phyloP scores from a whole-genome alignment of 1,140 invertebrate genomes.

The Adoxophyes honmai region DNA sequence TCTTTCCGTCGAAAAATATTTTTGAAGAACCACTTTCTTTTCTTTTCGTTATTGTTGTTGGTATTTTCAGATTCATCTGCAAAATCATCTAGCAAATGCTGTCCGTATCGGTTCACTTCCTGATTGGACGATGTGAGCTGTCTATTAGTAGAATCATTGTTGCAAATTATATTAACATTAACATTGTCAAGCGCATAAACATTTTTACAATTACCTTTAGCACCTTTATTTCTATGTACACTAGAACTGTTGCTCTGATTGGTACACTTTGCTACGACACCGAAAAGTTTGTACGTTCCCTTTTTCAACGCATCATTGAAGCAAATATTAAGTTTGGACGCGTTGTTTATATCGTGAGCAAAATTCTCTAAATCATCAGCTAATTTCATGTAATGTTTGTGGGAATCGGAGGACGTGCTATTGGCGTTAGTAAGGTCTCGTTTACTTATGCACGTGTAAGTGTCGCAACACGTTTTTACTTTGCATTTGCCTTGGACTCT shows the following conservation, averaged over 20 bases:
- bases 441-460: conserved; percentile 42
- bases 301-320: conserved; percentile 25
- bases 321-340: conserved; percentile 18
- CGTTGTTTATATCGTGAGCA: conserved; percentile 32
- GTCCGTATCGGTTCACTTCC: conserved; percentile 16
- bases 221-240: not conserved
- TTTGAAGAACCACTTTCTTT: conserved; percentile 21
- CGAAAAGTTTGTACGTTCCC: conserved; percentile 25
- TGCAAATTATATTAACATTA: conserved; percentile 43
- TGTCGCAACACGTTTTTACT: conserved; percentile 39
- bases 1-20: not conserved
- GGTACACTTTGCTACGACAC: conserved; percentile 27
- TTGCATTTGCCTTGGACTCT: conserved; percentile 52
- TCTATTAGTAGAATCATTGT: not conserved
- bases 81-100: not conserved
- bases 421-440: conserved; percentile 11
- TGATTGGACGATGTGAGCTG: not conserved
- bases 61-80: not conserved
- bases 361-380: conserved; percentile 29
- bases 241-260: not conserved
- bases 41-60: not conserved
- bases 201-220: conserved; percentile 22
- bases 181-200: conserved; percentile 48
- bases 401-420: not conserved
- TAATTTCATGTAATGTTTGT: conserved; percentile 23